Conservation (phyloP, 1,140 invertebrate species). For the Caenorhabditis inopinata region DNA sequence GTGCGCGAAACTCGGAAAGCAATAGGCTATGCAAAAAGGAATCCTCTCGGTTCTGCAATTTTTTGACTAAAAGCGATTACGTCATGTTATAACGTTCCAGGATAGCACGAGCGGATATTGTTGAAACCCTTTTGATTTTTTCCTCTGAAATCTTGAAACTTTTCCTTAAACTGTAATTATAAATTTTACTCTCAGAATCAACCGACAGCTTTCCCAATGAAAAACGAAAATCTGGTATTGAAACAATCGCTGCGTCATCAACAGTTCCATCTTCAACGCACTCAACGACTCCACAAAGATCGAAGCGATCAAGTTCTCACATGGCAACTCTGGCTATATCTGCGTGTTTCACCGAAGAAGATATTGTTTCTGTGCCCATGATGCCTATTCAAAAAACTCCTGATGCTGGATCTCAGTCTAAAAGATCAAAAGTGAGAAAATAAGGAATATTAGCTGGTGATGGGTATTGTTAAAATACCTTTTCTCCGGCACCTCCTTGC, state of each 20-base stretch:
- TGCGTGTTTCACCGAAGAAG: background rate
- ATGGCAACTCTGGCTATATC: background rate
- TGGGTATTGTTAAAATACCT: no score
- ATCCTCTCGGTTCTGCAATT: no score
- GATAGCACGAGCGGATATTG: no score
- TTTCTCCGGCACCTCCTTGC: no score
- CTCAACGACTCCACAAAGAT: background rate
- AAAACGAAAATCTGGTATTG: background rate
- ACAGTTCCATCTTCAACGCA: background rate
- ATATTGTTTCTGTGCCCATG: constrained; percentile 10
- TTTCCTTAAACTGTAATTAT: no score
- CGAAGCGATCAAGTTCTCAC: constrained; percentile 12
- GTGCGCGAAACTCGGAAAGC: no score
- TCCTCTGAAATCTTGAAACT: no score
- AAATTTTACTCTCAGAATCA: background rate
- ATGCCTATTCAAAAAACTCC: background rate
- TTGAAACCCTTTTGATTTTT: no score
- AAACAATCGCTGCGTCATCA: background rate
- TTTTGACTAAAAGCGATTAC: no score
- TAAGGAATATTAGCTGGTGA: no score
- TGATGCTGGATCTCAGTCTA: background rate
- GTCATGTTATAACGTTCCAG: no score
- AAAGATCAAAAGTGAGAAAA: background rate
- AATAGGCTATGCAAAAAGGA: no score
- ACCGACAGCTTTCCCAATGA: background rate